phyloP scores from a whole-genome alignment of 2,888 invertebrate genomes.

The Linyphia triangularis region DNA sequence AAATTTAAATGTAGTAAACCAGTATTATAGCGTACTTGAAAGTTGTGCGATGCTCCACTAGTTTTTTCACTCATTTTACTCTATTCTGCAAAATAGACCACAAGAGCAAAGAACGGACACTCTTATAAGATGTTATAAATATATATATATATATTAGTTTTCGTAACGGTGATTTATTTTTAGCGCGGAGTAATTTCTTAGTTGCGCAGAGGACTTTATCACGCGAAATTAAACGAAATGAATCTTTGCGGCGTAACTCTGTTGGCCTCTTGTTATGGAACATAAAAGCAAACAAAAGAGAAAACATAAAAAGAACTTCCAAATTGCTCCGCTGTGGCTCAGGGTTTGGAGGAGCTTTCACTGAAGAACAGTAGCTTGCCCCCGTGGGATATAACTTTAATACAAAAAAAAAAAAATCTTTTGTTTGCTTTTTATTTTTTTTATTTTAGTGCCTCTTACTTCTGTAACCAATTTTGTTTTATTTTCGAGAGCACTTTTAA shows the following conservation, averaged over 20 bases:
- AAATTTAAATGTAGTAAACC: no score
- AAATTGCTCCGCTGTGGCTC: constrained; percentile 35
- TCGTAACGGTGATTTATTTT: not conserved
- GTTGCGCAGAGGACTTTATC: not conserved
- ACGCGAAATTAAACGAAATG: not conserved
- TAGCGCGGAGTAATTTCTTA: not conserved
- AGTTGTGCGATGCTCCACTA: no score
- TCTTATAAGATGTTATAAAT: no score
- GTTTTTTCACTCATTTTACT: no score
- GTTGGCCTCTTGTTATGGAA: not conserved
- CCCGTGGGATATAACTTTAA: not conserved
- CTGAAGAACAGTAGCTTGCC: not conserved
- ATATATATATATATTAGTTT: no score
- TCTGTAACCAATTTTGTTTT: not conserved
- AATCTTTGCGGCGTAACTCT: not conserved
- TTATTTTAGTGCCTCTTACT: not conserved
- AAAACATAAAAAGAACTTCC: not conserved
- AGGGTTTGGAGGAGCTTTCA: constrained; percentile 11
- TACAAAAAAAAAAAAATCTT: not conserved
- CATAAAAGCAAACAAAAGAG: not conserved
- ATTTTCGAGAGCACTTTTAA: not conserved
- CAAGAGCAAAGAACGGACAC: not conserved
- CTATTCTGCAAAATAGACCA: not conserved
- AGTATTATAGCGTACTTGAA: no score
- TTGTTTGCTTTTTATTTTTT: not conserved